Evolutionary conservation across 2,113 vertebrate species (phyloP), one percentile per base, ranked within the genome.

Genomic region (Sakesphorus luctuosus): DNA sequence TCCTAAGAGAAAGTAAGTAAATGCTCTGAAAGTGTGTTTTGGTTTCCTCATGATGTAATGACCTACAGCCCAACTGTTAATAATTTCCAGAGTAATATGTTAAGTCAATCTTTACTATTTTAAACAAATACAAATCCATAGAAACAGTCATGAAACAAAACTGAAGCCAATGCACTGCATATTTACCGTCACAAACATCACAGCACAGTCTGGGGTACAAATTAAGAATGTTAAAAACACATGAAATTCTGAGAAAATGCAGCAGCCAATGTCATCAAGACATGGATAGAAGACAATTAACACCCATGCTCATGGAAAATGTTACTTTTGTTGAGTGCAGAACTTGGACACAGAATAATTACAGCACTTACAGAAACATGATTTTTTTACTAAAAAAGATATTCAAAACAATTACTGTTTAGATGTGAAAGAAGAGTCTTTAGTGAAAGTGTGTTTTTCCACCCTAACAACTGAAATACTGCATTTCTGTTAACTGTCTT

Each of bases 111-210:
- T 68, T 78, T 43, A 75, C 19, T 53, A 61, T 74, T 89, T 91
- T 67, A 94, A 95, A 85, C 55, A 76, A 95, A 58, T 19, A 78
- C 10, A 84, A 82, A 75, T 66, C 84, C 66, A 87, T 58, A 74
- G 63, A 87, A 94, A 89, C 0, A 0, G 44, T 29, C 18, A 53
- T 6, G 10, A 80, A 96, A 69, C 46, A 55, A 87, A 93, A 68
- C 43, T 55, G 82, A 96, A 85, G 55, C 16, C 4, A 3, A 35
- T 4, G 33, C 38, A 28, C 38, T 63, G 15, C 36, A 8, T 67
- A 58, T 66, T 76, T 73, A 58, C 17, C 44, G 81, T n/a, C 59
- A 75, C 1, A 3, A 93, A 69, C 28, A 66, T 23, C n/a, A 73
- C 23, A 68, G 71, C 29, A 78, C 31, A 76, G 58, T 59, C 55